Conservation (phyloP, 2,797 vertebrate genomes). For the Intellagama lesueurii region DNA sequence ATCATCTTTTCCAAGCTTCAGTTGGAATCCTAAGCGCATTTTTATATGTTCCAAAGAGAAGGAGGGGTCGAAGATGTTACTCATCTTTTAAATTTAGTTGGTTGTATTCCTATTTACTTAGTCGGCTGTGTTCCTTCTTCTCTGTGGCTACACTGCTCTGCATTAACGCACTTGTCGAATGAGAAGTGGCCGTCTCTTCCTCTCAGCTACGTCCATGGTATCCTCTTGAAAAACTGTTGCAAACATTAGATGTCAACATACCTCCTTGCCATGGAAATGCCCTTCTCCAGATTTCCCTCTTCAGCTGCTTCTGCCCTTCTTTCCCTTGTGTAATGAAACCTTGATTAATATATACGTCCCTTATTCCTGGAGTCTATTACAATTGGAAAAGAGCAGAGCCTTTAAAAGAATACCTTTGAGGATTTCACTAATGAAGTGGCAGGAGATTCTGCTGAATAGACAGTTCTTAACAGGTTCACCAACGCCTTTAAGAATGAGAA, state of each 20-base stretch:
- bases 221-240: not conserved
- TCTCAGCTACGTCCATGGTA: not conserved
- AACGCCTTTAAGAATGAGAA: not conserved
- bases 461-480: not conserved
- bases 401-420: constrained; percentile 27
- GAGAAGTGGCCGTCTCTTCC: not conserved
- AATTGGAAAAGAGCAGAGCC: constrained; percentile 30
- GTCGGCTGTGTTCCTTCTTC: not conserved
- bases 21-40: not conserved
- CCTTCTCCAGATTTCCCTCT: not conserved
- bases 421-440: constrained; percentile 18
- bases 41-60: not conserved
- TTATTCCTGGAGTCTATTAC: constrained; percentile 31
- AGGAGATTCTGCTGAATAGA: constrained; percentile 18
- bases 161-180: not conserved
- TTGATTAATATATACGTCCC: constrained; percentile 28
- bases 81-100: not conserved
- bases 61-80: not conserved
- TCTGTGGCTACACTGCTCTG: not conserved
- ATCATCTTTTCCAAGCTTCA: not conserved
- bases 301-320: not conserved
- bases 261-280: not conserved
- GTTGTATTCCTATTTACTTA: not conserved
- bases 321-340: constrained; percentile 20
- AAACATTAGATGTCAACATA: not conserved